Conservation (phyloP, 2,797 vertebrate genomes). For the Denticeps clupeoides region DNA sequence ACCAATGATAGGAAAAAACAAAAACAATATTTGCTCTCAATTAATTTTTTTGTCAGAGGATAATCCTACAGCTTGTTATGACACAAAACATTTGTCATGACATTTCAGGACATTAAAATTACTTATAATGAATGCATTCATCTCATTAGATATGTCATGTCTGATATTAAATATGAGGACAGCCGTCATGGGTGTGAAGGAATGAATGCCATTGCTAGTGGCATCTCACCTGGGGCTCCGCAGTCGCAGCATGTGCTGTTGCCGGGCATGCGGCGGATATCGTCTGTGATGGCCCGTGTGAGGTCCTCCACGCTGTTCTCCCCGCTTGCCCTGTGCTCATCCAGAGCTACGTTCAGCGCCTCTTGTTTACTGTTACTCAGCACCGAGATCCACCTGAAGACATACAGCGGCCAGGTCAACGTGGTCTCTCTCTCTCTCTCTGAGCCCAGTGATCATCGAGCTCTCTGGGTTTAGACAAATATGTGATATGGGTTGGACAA, state of each 20-base stretch:
- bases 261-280: conserved; percentile 63
- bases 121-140: neutral
- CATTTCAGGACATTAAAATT: neutral
- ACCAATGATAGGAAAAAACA: neutral
- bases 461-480: neutral
- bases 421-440: too few species aligned
- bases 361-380: conserved; percentile 77
- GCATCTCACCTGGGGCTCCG: conserved; percentile 55
- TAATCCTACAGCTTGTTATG: neutral
- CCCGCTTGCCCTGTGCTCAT: conserved; percentile 37
- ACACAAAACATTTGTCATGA: neutral
- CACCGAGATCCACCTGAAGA: conserved; percentile 57
- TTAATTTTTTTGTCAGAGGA: neutral
- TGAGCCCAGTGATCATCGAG: too few species aligned
- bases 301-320: conserved; percentile 65
- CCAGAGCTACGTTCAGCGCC: conserved; percentile 63
- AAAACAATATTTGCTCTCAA: neutral
- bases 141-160: too few species aligned
- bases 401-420: too few species aligned
- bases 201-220: neutral
- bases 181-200: too few species aligned
- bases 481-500: too few species aligned
- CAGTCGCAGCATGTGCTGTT: conserved; percentile 74
- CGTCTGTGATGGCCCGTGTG: conserved; percentile 61
- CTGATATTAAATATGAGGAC: too few species aligned